These are phyloP conservation scores for Pilophorus perplexus DNA, from an alignment of 2,888 invertebrate species.

Conservation along the genomic window DNA sequence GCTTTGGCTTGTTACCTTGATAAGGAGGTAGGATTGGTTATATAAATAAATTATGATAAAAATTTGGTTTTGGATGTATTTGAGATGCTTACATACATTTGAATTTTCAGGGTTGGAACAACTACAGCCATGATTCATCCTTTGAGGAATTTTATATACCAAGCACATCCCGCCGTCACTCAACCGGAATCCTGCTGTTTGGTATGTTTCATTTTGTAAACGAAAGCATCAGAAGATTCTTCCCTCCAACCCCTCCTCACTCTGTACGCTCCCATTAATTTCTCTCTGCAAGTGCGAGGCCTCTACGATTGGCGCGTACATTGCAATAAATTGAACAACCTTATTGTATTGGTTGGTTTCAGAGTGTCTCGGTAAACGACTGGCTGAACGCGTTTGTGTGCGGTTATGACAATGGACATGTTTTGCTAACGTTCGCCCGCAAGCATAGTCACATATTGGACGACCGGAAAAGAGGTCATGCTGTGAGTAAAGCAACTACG, in stretches of 20 bases:
- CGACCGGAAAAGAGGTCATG: background rate
- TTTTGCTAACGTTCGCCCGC: conserved; percentile 51
- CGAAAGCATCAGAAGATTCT: too few relatives aligned
- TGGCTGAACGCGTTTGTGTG: conserved; percentile 57
- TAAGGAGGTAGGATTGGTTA: background rate
- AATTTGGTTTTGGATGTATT: too few relatives aligned
- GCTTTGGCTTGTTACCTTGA: background rate
- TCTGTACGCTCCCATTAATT: too few relatives aligned
- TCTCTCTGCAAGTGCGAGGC: conserved; percentile 35
- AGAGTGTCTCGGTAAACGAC: conserved; percentile 55
- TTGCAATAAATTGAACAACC: too few relatives aligned
- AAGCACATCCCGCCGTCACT: conserved; percentile 35
- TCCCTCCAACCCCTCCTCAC: too few relatives aligned
- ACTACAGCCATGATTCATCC: conserved; percentile 30
- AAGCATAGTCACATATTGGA: conserved; percentile 15
- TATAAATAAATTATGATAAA: background rate
- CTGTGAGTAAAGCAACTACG: too few relatives aligned
- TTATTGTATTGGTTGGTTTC: background rate
- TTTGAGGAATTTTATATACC: conserved; percentile 33
- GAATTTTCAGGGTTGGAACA: conserved; percentile 29
- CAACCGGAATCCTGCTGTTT: conserved; percentile 30
- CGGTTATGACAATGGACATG: conserved; percentile 57
- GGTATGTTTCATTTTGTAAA: too few relatives aligned
- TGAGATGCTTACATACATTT: background rate
- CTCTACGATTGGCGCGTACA: background rate